Conservation (phyloP, 2,113 vertebrate species). For the Dipodomys ordii region DNA sequence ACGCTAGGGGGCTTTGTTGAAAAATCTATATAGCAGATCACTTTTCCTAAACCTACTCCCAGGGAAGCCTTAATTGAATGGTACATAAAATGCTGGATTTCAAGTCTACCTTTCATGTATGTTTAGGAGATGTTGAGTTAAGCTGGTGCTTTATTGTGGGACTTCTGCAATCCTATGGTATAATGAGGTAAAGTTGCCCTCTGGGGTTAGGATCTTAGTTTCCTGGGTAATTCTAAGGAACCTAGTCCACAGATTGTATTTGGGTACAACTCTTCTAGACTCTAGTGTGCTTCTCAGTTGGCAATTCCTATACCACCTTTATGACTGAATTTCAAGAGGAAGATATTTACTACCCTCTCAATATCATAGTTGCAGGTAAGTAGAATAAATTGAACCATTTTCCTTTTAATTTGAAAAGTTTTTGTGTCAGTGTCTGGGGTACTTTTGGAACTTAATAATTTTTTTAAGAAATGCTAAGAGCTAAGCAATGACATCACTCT, state of each 20-base stretch:
- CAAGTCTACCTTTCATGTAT: not conserved
- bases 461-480: conserved; percentile 43
- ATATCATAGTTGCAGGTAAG: not conserved
- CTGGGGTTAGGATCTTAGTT: not conserved
- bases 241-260: not conserved
- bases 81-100: not conserved
- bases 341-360: not conserved
- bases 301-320: not conserved
- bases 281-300: not conserved
- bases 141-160: not conserved
- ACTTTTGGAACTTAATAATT: conserved; percentile 36
- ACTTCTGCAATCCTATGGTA: not conserved
- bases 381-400: conserved; percentile 25
- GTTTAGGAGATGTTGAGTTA: not conserved
- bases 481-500: not conserved
- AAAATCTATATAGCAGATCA: not conserved
- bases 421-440: not conserved
- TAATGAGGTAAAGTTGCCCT: not conserved
- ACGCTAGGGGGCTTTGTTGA: not conserved
- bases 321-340: not conserved
- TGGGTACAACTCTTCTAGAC: not conserved
- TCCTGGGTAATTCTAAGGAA: not conserved
- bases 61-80: not conserved
- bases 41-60: not conserved
- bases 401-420: conserved; percentile 31